Base-by-base conservation (phyloP, 92 coral and sea anemone species). In the Phenganax marumi region DNA sequence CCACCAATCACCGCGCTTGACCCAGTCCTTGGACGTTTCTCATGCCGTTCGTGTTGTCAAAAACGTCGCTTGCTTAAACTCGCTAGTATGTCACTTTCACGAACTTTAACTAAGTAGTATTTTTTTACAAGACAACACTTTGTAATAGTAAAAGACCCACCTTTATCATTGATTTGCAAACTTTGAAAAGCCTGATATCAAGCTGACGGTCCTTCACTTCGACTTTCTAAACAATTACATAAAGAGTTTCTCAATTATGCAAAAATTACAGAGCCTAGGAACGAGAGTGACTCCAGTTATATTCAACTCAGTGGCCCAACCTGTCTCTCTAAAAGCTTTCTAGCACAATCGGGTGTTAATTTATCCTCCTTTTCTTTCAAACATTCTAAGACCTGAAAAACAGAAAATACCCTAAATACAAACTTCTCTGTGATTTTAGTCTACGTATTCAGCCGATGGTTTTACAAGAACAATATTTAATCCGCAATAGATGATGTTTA, bases 131-230 rank as follows among this genome's bases (percentile, higher is more conserved):
- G 21, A 14, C 7, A 56, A 56, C 63, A 14, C 3, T 56, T 56
- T 33, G 43, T 33, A 33, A 33, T 33, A 2, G 73, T 7, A 25
- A 46, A 50, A 62, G 64, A 3, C 84, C 73, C 75, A 95, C 98
- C 95, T 79, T 77, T 50, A 95, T 95, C 88, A 93, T 90, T 19
- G 76, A 79, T 48, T 87, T 85, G 69, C 98, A 95, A 0, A 91
- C 70, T 82, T 88, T 83, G 53, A 88, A 74, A 58, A 95, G 89
- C 26, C 84, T 82, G 76, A 76, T 90, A 81, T 95, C 98, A 56
- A 92, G 74, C 22, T 86, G 88, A 19, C 93, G 88, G 50, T 92
- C 90, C 19, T 75, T 50, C 88, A 90, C 86, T 66, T 92, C 97
- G 64, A 85, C 92, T 90, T 90, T 86, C 97, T 95, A 76, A 52